A percentile compares a stretch with the other conserved stretches of the same genome.
Conservation (phyloP, 2,113 vertebrate species). For the Melanotaenia duboulayi region DNA sequence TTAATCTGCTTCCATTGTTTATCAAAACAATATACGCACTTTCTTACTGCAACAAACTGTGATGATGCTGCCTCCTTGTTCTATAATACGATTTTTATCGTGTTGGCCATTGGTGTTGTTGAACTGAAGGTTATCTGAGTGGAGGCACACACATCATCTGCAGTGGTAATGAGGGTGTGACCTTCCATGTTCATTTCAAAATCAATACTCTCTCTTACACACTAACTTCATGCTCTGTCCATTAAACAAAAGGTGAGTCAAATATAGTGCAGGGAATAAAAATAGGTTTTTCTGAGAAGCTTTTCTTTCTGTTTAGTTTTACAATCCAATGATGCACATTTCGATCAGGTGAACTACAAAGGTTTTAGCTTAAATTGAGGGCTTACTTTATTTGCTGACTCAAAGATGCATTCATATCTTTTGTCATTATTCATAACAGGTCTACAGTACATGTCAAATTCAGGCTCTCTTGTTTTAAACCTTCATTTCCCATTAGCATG, state of each 20-base stretch:
- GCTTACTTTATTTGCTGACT: conserved; percentile 8
- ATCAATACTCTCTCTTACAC: conserved; percentile 74
- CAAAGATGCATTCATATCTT: not conserved
- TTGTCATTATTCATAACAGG: not conserved
- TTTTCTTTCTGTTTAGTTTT: conserved; percentile 8
- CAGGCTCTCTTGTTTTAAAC: conserved; percentile 15
- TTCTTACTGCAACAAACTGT: conserved; percentile 26
- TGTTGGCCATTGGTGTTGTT: conserved; percentile 10
- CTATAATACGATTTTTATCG: conserved; percentile 27
- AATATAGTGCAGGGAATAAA: conserved; percentile 21
- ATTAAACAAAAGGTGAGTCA: conserved; percentile 70
- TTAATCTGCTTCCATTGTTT: conserved; percentile 46
- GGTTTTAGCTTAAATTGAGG: conserved; percentile 1
- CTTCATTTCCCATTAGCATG: conserved; percentile 26
- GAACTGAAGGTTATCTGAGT: conserved; percentile 55
- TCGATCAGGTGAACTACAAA: not conserved
- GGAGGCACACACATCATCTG: conserved; percentile 63
- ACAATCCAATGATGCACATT: conserved; percentile 1
- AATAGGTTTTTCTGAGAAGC: conserved; percentile 6
- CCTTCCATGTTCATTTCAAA: conserved; percentile 77
- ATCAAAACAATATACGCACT: conserved; percentile 56
- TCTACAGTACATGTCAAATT: conserved; percentile 16
- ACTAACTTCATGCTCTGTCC: conserved; percentile 72
- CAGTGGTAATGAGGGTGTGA: conserved; percentile 69
- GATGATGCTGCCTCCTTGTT: conserved; percentile 41